These are phyloP conservation scores for Daphoenositta chrysoptera DNA, from an alignment of 2,113 vertebrate species.

Conservation along the genomic window DNA sequence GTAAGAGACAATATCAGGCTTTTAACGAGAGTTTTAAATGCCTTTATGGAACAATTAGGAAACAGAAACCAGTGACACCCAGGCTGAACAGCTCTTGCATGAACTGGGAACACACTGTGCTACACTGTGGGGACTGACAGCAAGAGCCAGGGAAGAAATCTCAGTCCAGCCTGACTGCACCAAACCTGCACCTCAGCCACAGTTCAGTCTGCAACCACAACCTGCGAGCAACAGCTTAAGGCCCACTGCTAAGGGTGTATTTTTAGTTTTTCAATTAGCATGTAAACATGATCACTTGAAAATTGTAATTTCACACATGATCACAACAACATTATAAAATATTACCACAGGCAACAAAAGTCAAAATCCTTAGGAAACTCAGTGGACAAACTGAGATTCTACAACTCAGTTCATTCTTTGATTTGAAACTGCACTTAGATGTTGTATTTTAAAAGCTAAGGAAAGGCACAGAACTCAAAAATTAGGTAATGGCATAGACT, in stretches of 20 bases:
- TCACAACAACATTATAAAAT: neutral
- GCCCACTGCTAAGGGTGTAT: neutral
- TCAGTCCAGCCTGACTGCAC: neutral
- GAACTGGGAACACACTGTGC: neutral
- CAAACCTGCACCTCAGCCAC: neutral
- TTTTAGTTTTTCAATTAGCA: neutral
- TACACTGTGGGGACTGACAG: neutral
- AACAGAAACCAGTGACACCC: neutral
- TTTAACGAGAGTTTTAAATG: neutral
- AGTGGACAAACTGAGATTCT: neutral
- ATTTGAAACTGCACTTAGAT: neutral
- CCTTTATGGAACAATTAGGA: neutral
- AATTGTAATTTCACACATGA: neutral
- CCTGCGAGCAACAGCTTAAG: neutral
- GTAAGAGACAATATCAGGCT: neutral
- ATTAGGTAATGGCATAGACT: rapidly evolving
- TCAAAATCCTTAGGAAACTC: neutral
- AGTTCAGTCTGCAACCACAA: neutral
- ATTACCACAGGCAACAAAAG: neutral
- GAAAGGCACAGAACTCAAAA: neutral
- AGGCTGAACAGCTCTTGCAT: neutral
- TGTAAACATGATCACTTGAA: neutral
- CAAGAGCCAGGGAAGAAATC: neutral
- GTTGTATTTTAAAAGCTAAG: neutral
- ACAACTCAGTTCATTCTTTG: neutral